A percentile compares a stretch with the other conserved stretches of the same genome.
Evolutionary conservation across 2,888 invertebrate species (phyloP).

Genomic region (Trissolcus brochymenae): DNA sequence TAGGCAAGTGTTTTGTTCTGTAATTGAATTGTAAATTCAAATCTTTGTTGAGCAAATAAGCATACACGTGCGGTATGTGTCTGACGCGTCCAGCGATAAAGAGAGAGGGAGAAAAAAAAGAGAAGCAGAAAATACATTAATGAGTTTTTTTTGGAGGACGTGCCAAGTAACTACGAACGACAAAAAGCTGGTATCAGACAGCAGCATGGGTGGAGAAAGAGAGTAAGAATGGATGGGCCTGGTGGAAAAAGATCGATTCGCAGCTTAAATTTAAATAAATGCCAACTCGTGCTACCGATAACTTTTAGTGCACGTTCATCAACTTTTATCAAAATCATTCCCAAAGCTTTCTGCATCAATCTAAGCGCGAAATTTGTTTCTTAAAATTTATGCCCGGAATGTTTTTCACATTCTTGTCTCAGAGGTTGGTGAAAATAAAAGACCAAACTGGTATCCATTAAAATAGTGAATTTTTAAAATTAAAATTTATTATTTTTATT

Average conservation of each 20-base stretch:
- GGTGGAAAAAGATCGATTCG: slow-evolving; percentile 67
- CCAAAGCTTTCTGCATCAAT: slow-evolving; percentile 16
- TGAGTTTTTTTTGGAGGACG: slow-evolving; percentile 74
- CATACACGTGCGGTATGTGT: slow-evolving; percentile 35
- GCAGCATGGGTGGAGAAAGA: slow-evolving; percentile 43
- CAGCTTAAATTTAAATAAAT: slow-evolving; percentile 75
- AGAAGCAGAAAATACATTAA: slow-evolving; percentile 70
- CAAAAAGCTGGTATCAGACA: slow-evolving; percentile 70
- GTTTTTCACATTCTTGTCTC: too few species aligned
- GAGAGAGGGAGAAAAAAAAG: slow-evolving; percentile 26
- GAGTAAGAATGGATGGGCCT: slow-evolving; percentile 53
- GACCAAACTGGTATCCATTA: too few species aligned
- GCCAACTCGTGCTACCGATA: slow-evolving; percentile 67
- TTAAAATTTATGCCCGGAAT: not conserved
- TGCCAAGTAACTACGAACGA: slow-evolving; percentile 70
- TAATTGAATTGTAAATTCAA: slow-evolving; percentile 16
- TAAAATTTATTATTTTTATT: too few species aligned
- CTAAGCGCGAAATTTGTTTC: not conserved
- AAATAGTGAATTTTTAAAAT: too few species aligned
- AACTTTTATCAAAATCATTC: slow-evolving; percentile 41
- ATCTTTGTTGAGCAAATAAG: slow-evolving; percentile 32
- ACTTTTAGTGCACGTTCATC: slow-evolving; percentile 61
- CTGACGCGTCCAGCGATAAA: not conserved
- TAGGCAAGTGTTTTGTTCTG: not conserved
- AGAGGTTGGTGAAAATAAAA: too few species aligned